Base-by-base conservation (phyloP, 2,113 vertebrate species). In the Xyliphius kryptos region DNA sequence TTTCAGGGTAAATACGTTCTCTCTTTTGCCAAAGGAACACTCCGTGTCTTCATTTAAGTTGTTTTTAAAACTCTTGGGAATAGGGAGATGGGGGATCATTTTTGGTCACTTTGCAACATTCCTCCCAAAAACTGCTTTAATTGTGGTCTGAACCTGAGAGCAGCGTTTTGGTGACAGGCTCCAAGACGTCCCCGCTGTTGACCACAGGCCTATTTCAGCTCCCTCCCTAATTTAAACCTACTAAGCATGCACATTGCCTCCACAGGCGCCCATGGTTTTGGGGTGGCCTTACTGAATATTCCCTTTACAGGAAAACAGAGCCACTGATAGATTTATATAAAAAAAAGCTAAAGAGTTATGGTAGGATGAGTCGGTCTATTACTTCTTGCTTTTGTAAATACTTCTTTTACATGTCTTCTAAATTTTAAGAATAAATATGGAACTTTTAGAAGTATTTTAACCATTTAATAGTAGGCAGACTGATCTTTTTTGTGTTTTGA, bases 111-210 rank as follows among this genome's bases (percentile, higher is more conserved):
- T 73, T 71, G 73, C 9, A 40, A 70, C 74, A 72, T 78, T 69
- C 67, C 61, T 63, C 53, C 38, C 44, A 40, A 63, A 67, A 68
- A 66, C 53, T 37, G 70, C 64, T 76, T 50, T 72, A 74, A 74
- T 76, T 76, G 77, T 72, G 74, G 77, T 69, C 61, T 74, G 50
- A 76, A 74, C 72, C 71, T 75, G 69, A 74, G 69, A 70, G 43
- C 64, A 53, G 56, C 49, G 69, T 63, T 64, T 54, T 70, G 67
- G 66, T 65, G 72, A 70, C 64, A 55, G 75, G 61, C 71, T 73
- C 66, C 56, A 22, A 54, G 60, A 55, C 65, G 68, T 68, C 71
- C 68, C 73, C 11, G 63, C 44, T 41, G 66, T 56, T 56, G 61
- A 79, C 77, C 73, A 71, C 77, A 75, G 60, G 56, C 55, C 67